A percentile compares a stretch with the other conserved stretches of the same genome.
phyloP scores from a whole-genome alignment of 2,888 invertebrate species.

The Agrotis segetum region DNA sequence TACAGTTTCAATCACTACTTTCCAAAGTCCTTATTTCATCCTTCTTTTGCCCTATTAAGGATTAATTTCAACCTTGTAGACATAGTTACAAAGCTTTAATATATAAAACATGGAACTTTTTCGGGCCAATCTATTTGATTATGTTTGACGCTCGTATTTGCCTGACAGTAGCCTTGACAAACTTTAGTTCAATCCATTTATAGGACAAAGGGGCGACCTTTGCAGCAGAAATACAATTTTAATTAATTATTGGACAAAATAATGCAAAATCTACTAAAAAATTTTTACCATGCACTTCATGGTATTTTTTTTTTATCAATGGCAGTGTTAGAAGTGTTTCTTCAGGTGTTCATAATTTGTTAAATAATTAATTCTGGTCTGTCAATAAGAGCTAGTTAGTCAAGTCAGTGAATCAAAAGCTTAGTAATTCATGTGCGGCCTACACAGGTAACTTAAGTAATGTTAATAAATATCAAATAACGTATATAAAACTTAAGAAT shows the following conservation, averaged over 20 bases:
- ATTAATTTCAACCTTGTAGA: too few species aligned
- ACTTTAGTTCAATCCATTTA: constrained; percentile 67
- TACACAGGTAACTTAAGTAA: not conserved
- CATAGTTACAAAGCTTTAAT: not conserved
- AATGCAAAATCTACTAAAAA: not conserved
- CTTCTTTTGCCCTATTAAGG: too few species aligned
- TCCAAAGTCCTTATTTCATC: not conserved
- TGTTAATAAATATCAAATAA: not conserved
- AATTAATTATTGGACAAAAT: not conserved
- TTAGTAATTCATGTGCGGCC: not conserved
- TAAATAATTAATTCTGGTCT: not conserved
- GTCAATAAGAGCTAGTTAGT: not conserved
- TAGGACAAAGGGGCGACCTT: constrained; percentile 34
- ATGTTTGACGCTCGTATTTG: constrained; percentile 64
- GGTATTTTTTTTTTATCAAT: too few species aligned
- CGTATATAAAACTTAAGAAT: not conserved
- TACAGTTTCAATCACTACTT: not conserved
- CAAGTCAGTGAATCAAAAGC: not conserved
- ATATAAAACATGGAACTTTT: constrained; percentile 21
- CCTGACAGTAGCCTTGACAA: constrained; percentile 49
- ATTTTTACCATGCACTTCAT: not conserved
- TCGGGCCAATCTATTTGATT: constrained; percentile 73
- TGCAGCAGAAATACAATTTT: constrained; percentile 6
- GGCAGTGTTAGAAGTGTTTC: not conserved
- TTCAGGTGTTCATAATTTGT: too few species aligned